These are phyloP conservation scores for Sternotherus odoratus DNA, from an alignment of 2,797 vertebrate genomes.

Conservation along the genomic window DNA sequence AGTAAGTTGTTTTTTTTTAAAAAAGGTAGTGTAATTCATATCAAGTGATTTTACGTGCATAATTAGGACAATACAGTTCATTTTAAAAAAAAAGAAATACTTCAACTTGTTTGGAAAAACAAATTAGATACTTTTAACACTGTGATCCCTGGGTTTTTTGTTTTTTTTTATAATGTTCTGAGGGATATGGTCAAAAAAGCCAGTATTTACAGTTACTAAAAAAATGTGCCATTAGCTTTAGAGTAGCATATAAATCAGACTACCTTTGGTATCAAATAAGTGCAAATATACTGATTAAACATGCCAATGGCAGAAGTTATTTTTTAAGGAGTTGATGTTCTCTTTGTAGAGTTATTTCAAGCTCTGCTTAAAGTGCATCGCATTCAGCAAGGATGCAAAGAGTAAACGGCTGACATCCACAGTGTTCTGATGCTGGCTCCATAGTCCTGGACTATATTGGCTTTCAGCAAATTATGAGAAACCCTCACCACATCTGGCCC, in stretches of 20 bases:
- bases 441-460: background rate
- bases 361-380: background rate
- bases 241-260: background rate
- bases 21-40: background rate
- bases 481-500: background rate
- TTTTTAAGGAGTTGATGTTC: background rate
- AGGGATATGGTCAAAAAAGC: background rate
- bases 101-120: background rate
- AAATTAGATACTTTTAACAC: background rate
- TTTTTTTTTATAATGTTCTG: background rate
- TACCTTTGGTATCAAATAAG: background rate
- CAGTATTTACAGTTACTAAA: too few relatives aligned
- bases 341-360: background rate
- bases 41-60: background rate
- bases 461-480: background rate
- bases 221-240: background rate
- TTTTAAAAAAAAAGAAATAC: background rate
- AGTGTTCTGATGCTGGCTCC: background rate
- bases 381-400: fast-evolving
- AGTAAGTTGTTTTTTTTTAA: too few relatives aligned
- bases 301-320: fast-evolving
- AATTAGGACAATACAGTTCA: background rate
- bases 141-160: background rate
- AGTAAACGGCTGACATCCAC: background rate
- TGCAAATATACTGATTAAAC: background rate